These are phyloP conservation scores for Dysmachus trigonus DNA, from an alignment of 2,888 invertebrate species.

Conservation along the genomic window DNA sequence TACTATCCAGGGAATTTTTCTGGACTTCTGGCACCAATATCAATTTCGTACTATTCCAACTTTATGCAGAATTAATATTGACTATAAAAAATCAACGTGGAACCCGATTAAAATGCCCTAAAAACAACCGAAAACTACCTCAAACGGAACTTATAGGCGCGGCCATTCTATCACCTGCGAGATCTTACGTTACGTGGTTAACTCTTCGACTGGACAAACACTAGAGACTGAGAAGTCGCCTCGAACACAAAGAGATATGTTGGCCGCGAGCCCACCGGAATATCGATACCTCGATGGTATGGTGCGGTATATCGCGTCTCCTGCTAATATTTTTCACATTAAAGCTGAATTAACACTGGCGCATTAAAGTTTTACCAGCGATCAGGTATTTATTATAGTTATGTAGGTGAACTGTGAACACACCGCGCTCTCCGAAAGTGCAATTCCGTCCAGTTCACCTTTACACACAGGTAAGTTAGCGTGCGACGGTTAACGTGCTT, in stretches of 20 bases:
- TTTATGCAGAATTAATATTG: background rate
- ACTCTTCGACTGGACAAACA: slow-evolving; percentile 39
- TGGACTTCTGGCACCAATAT: background rate
- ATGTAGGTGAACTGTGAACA: too few relatives aligned
- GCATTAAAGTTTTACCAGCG: background rate
- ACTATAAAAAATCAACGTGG: background rate
- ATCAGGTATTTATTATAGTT: background rate
- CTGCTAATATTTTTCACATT: slow-evolving; percentile 36
- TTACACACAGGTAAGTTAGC: background rate
- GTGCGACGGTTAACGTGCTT: background rate
- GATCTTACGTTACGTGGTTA: slow-evolving; percentile 33
- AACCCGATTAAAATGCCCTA: background rate
- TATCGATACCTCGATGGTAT: slow-evolving; percentile 18
- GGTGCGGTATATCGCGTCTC: background rate
- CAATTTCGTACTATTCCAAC: background rate
- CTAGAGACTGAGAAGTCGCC: slow-evolving; percentile 5
- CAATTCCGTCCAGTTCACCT: background rate
- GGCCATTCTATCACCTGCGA: slow-evolving; percentile 26
- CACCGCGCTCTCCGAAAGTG: background rate
- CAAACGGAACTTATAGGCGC: slow-evolving; percentile 36
- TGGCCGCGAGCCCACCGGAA: background rate
- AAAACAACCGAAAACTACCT: background rate
- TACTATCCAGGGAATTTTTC: background rate
- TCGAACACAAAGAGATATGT: slow-evolving; percentile 33
- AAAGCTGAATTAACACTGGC: slow-evolving; percentile 23